A percentile compares a stretch with the other conserved stretches of the same genome.
These are phyloP conservation scores for Dryas iulia DNA, from an alignment of 1,140 invertebrate species.

Conservation along the genomic window DNA sequence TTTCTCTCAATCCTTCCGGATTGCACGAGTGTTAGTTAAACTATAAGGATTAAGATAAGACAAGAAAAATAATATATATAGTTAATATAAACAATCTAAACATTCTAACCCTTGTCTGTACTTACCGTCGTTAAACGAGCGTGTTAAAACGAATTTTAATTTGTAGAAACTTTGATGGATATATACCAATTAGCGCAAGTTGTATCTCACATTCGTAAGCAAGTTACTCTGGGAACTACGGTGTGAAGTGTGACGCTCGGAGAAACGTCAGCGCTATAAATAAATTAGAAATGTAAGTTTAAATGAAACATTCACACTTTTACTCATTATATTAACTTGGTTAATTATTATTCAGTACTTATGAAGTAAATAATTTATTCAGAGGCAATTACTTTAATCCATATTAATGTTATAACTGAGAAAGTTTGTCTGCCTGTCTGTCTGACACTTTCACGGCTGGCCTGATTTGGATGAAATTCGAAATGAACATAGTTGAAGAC, in stretches of 20 bases:
- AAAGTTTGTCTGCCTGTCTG: too few relatives aligned
- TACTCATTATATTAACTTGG: not conserved
- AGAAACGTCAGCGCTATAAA: not conserved
- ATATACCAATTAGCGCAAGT: slow-evolving; percentile 56
- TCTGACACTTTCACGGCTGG: too few relatives aligned
- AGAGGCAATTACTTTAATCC: not conserved
- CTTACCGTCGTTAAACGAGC: not conserved
- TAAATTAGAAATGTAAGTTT: not conserved
- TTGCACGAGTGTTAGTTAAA: too few relatives aligned
- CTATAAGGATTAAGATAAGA: too few relatives aligned
- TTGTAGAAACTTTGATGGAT: slow-evolving; percentile 48
- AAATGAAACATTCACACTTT: not conserved
- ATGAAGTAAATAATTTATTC: not conserved
- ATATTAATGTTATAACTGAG: too few relatives aligned
- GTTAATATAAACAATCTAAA: too few relatives aligned
- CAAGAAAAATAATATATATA: not conserved
- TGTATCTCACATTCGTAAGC: slow-evolving; percentile 62
- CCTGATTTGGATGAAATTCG: too few relatives aligned
- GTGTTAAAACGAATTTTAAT: slow-evolving; percentile 17
- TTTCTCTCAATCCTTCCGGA: too few relatives aligned
- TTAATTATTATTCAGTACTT: not conserved
- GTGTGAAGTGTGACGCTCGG: not conserved
- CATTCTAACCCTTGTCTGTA: not conserved
- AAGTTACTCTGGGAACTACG: slow-evolving; percentile 49
- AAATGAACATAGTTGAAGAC: too few relatives aligned